Evolutionary conservation across 2,797 vertebrate genomes (phyloP).

Genomic region (Sebastes steindachneri): DNA sequence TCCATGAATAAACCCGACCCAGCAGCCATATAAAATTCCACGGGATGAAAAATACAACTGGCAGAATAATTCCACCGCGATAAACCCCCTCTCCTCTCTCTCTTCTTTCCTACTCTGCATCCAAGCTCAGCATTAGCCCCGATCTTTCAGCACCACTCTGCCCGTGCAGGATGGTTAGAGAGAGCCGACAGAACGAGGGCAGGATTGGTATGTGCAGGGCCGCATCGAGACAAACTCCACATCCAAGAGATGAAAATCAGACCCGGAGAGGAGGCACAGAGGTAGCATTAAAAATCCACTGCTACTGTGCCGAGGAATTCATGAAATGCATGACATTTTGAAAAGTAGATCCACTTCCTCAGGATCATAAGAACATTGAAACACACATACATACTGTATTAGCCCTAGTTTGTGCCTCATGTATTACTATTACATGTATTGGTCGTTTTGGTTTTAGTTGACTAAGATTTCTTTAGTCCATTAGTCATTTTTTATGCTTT

Average conservation of each 20-base stretch:
- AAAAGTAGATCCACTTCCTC: not conserved
- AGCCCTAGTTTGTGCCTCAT: not conserved
- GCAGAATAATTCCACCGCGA: constrained; percentile 30
- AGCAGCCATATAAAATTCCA: constrained; percentile 24
- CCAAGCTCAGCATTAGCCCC: constrained; percentile 47
- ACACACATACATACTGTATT: not conserved
- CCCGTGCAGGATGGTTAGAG: constrained; percentile 39
- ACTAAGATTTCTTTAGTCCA: too few species aligned
- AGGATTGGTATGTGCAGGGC: constrained; percentile 30
- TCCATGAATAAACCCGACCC: constrained; percentile 22
- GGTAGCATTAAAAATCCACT: not conserved
- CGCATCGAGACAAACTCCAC: not conserved
- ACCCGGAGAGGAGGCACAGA: not conserved
- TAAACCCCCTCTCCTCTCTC: constrained; percentile 13
- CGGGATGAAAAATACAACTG: constrained; percentile 46
- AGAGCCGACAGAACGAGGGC: constrained; percentile 71
- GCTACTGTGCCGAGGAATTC: not conserved
- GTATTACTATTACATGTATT: not conserved
- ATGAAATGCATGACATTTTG: not conserved
- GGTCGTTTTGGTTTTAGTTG: accelerated
- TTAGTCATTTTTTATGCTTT: too few species aligned
- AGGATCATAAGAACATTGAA: not conserved
- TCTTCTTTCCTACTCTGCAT: constrained; percentile 32
- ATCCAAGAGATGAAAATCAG: constrained; percentile 8
- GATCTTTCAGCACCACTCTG: constrained; percentile 68